Percentiles rank a stretch among this genome's conserved stretches.
phyloP scores from a whole-genome alignment of 2,888 invertebrate genomes.

The Rosalia funebris region DNA sequence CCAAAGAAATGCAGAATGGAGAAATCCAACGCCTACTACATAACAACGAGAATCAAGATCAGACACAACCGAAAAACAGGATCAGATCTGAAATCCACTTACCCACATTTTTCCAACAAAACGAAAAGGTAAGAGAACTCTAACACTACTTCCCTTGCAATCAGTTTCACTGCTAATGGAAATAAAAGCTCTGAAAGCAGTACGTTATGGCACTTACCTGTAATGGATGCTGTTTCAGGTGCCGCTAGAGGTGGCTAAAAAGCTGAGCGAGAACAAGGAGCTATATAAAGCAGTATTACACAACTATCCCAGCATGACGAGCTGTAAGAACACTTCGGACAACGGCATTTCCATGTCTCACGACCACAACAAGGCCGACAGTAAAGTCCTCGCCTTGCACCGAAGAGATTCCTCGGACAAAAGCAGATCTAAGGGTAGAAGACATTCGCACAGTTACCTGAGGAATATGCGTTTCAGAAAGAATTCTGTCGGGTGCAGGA shows the following conservation, averaged over 20 bases:
- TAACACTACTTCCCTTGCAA: background rate
- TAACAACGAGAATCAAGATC: background rate
- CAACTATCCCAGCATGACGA: conserved; percentile 67
- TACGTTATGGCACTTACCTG: no score
- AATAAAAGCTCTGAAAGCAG: no score
- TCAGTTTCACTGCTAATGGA: no score
- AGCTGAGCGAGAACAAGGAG: conserved; percentile 70
- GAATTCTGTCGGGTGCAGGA: conserved; percentile 86
- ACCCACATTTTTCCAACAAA: conserved; percentile 13
- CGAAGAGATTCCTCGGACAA: conserved; percentile 12
- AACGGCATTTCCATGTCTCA: background rate
- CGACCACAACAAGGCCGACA: background rate
- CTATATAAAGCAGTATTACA: conserved; percentile 76
- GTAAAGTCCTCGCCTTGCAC: background rate
- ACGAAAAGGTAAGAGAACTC: conserved; percentile 21
- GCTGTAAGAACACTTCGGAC: background rate
- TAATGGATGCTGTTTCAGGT: no score
- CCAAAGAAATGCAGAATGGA: background rate
- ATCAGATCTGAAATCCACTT: conserved; percentile 13
- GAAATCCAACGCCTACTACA: conserved; percentile 3
- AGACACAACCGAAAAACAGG: background rate
- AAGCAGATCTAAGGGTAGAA: background rate
- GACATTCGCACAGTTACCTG: conserved; percentile 71
- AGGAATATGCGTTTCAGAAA: conserved; percentile 78
- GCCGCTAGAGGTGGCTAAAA: conserved; percentile 58